These are phyloP conservation scores for Abrostola triplasia DNA, from an alignment of 2,888 invertebrate species.

Conservation along the genomic window DNA sequence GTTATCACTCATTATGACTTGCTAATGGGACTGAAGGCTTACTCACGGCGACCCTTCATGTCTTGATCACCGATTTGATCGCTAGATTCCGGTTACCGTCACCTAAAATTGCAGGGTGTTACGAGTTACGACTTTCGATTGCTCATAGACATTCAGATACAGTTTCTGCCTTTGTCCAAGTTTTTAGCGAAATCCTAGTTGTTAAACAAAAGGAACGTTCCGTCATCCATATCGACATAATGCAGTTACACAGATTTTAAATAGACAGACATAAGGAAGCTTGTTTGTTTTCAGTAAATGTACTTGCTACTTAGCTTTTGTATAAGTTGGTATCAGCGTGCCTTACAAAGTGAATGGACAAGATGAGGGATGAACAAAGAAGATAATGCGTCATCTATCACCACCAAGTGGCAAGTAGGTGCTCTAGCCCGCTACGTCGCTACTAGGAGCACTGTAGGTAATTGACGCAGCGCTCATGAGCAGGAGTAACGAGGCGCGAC, in stretches of 20 bases:
- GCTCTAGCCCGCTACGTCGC: constrained; percentile 28
- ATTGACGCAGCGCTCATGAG: constrained; percentile 64
- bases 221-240: too few species aligned
- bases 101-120: neutral
- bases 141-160: too few species aligned
- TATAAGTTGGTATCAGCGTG: too few species aligned
- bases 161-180: too few species aligned
- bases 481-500: constrained; percentile 77
- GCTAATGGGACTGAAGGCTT: neutral
- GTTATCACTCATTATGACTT: neutral
- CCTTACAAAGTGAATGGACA: too few species aligned
- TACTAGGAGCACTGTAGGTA: constrained; percentile 48
- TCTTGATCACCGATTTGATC: neutral
- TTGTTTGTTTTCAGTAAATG: too few species aligned
- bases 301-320: too few species aligned
- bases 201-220: too few species aligned
- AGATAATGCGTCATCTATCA: constrained; percentile 31
- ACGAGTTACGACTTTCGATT: neutral
- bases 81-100: neutral
- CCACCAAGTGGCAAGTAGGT: constrained; percentile 30
- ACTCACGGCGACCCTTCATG: constrained; percentile 1
- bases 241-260: too few species aligned
- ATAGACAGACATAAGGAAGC: too few species aligned
- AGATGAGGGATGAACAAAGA: neutral
- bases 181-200: too few species aligned